Evolutionary conservation across 2,888 invertebrate species (phyloP).

Genomic region (Altica lythri): DNA sequence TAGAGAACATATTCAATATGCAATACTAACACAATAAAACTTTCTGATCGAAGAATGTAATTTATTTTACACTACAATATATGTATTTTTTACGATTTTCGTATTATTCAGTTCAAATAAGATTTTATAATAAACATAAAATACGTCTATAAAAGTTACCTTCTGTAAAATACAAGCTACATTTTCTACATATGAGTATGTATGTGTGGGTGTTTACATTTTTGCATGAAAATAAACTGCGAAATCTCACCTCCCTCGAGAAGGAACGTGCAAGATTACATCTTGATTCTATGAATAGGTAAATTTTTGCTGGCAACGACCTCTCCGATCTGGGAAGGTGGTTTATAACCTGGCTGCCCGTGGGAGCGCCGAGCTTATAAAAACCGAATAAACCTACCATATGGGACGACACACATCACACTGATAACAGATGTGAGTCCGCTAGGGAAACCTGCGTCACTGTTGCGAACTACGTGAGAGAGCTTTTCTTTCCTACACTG

Average conservation of each 20-base stretch:
- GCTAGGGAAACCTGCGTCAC: constrained; percentile 13
- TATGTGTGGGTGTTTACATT: constrained; percentile 28
- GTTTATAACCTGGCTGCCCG: constrained; percentile 45
- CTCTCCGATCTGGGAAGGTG: constrained; percentile 34
- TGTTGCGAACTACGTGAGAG: constrained; percentile 18
- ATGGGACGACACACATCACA: constrained; percentile 49
- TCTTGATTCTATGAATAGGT: constrained; percentile 54
- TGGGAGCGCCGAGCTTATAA: constrained; percentile 51
- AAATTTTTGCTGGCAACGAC: constrained; percentile 45
- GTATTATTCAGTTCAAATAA: too few species aligned
- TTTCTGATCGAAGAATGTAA: too few species aligned
- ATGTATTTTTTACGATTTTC: too few species aligned
- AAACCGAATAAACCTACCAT: constrained; percentile 53
- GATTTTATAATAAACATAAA: too few species aligned
- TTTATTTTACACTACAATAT: too few species aligned
- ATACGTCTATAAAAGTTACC: too few species aligned
- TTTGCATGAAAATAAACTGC: constrained; percentile 31
- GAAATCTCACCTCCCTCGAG: constrained; percentile 33
- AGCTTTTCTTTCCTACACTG: constrained; percentile 8
- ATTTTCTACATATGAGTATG: too few species aligned
- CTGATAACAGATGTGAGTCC: constrained; percentile 42
- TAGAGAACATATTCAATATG: too few species aligned
- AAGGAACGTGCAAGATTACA: constrained; percentile 42
- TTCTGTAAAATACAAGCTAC: too few species aligned
- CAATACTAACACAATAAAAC: too few species aligned